Base-by-base conservation (phyloP, 2,113 vertebrate species). In the Pteronura brasiliensis region DNA sequence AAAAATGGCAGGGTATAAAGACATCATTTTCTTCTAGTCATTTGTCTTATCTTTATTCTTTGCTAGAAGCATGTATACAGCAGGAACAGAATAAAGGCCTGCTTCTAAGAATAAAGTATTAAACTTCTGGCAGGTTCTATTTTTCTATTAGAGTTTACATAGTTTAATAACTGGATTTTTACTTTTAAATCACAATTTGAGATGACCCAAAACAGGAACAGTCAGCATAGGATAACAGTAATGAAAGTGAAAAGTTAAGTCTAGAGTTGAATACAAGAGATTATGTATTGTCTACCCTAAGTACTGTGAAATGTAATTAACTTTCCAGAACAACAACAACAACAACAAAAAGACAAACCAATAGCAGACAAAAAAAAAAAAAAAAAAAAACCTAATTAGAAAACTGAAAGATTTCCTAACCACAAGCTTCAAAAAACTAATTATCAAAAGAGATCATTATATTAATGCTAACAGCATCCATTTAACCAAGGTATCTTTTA, bases 391-490 rank as follows among this genome's bases (percentile, higher is more conserved):
- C n/a, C 74, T 95, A 93, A 96, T 94, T 96, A 97, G 88, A 97
- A 94, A 97, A 95, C 23, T 67, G 86, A 72, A 69, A 88, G 90
- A 92, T 98, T 95, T 98, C 92, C 79, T 94, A 88, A 93, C 82
- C 82, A 63, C 34, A 93, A n/a, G 11, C 57, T 98, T 98, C 93
- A 95, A 79, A 92, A 96, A 52, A 82, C 97, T 97, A 96, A 98
- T 98, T 95, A 81, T 92, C 95, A 95, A 95, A 81, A 61, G 34
- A 92, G 97, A 98, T 94, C 77, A 96, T 88, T 95, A 77, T 93
- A 95, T 97, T 96, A 95, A 96, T 87, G 90, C 83, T 96, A 74
- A 81, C 88, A 72, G 80, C 71, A 86, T 49, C 55, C 59, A 44
- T 77, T 93, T 88, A 97, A 93, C 77, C 0, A 0, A 97, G 72